Base-by-base conservation (phyloP, 2,888 invertebrate genomes). In the Lepas anatifera region DNA sequence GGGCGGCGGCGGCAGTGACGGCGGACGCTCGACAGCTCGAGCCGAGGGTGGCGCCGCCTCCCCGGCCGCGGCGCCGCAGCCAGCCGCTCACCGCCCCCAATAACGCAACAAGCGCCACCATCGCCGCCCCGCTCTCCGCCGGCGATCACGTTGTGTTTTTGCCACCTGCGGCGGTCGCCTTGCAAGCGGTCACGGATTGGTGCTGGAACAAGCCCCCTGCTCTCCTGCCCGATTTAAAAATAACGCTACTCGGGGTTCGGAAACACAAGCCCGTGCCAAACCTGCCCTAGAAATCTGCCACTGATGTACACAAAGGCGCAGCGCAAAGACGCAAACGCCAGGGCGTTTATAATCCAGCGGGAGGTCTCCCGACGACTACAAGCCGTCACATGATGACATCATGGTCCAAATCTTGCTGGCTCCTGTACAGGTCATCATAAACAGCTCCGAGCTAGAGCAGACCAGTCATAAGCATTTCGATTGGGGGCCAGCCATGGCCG, bases 141-240 rank as follows among this genome's bases (percentile, higher is more conserved):
- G 52, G 18, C 29, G 18, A 2, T 18, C 22, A 4, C 32, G 29
- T 13, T 35, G 22, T 35, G 58, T 58, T 58, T 35, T 58, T 58
- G 58, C 58, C 35, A 22, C 8, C 13, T 18, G 58, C 22, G 2
- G 32, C 35, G 32, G 18, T 8, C 35, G 58, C 35, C 22, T 35
- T 58, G 58, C 58, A 58, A 58, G 22, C 8, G 13, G 58, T 58
- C 58, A 58, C 58, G 58, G 32, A 58, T 58, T 58, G 58, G 58
- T 35, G 58, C 58, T 58, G 58, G 58, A 58, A 58, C 58, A 18
- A 10, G 58, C 58, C 13, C 2, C 58, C 25, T 58, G n/a, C 58
- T 58, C 58, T 4, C 22, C 35, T 22, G 35, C 35, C 58, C 58
- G 35, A 7, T 32, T 58, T 58, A 58, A 58, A 58, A 58, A 58